Base-by-base conservation (phyloP, 2,888 invertebrate species). In the Erebia aethiops region DNA sequence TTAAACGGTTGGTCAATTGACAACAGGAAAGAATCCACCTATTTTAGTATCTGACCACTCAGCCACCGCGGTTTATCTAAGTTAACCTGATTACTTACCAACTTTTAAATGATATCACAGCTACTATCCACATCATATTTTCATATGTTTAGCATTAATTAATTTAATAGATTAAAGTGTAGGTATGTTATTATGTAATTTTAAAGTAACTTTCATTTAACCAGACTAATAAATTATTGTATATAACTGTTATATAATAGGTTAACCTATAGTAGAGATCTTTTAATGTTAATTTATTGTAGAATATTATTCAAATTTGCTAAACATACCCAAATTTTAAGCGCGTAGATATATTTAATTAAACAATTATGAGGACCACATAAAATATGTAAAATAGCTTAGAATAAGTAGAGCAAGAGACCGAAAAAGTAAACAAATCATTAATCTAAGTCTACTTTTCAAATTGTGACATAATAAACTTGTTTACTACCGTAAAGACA, bases 81-180 rank as follows among this genome's bases (percentile, higher is more conserved):
- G 13, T 51, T 51, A 35, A 51, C 14, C n/a, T 52, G 16, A 54
- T 54, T 54, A 16, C 3, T 54, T 54, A 16, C 3, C n/a, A 8
- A n/a, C 7, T 9, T 54, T 18, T 18, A 10, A 54, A 18, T 54
- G 18, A 18, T 10, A 54, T 13, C 10, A 13, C 46, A 46, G 46
- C 11, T 1, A 2, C 21, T 46, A 18, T 16, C n/a, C 54, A 10
- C 9, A 3, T 10, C 2, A 54, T 54, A n/a, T 16, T 52, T 52
- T n/a, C 51, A 51, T 16, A 54, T 54, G 16, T 54, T n/a, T 54
- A 54, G 18, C 54, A 54, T 54, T 18, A 18, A 54, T 54, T 54
- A 54, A 54, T 18, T 16, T 54, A 10, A 46, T 46, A 2, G 46
- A 46, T 46, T 18, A 16, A 16, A n/a, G 5, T n/a, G 5, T 51